Percentiles rank a stretch among this genome's conserved stretches.
Conservation (phyloP, 2,113 vertebrate genomes). For the Ellobius talpinus region DNA sequence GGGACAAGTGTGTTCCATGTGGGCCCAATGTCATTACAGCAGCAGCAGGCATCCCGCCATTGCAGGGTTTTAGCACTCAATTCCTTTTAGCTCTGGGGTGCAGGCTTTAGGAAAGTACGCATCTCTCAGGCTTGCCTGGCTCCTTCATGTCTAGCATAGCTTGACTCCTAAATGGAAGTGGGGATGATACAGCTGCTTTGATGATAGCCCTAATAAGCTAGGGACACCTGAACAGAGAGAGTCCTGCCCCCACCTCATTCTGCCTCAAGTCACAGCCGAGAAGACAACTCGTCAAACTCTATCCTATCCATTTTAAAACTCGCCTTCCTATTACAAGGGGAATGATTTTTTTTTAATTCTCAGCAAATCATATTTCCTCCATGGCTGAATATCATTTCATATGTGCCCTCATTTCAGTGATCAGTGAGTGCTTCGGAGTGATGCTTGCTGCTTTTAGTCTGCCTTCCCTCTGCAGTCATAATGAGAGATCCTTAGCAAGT, state of each 20-base stretch:
- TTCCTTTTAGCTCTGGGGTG: neutral
- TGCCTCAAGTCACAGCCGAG: neutral
- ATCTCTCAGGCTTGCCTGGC: neutral
- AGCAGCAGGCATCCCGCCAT: neutral
- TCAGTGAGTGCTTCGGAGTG: neutral
- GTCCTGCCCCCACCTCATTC: neutral
- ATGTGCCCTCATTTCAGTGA: neutral
- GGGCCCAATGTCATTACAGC: neutral
- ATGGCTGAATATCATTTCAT: neutral
- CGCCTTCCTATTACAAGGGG: neutral
- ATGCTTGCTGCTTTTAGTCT: neutral
- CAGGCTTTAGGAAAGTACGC: neutral
- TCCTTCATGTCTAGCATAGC: neutral
- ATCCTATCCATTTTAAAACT: neutral
- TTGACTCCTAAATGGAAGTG: neutral
- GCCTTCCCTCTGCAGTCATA: neutral
- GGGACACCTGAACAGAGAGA: neutral
- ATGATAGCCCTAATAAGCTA: neutral
- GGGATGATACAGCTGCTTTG: neutral
- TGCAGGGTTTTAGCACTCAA: neutral
- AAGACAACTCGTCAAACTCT: conserved; percentile 12
- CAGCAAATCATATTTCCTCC: neutral
- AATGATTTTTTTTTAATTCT: neutral
- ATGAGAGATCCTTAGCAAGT: neutral
- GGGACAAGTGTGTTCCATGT: neutral